A percentile compares a stretch with the other conserved stretches of the same genome.
Evolutionary conservation across 2,113 vertebrate genomes (phyloP).

Genomic region (Aptenodytes patagonicus): DNA sequence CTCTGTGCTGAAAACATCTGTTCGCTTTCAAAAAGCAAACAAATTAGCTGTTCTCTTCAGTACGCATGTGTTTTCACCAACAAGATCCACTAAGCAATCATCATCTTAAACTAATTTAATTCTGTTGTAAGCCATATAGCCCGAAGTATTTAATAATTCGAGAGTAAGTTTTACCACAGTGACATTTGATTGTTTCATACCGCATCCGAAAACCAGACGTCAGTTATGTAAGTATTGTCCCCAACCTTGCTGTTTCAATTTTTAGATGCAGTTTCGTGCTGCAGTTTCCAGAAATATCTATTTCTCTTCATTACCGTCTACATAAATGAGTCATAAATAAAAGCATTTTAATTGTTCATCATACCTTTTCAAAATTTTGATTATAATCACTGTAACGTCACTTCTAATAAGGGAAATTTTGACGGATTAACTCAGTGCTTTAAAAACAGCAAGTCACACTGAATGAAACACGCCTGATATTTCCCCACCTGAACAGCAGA

Average conservation of each 20-base stretch:
- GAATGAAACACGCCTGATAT: too few species aligned
- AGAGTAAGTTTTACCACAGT: background rate
- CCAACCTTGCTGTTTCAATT: background rate
- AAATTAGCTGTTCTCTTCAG: background rate
- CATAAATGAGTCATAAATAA: background rate
- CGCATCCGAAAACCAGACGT: accelerated
- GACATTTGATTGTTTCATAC: background rate
- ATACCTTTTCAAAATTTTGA: background rate
- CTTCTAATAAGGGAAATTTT: background rate
- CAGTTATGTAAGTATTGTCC: too few species aligned
- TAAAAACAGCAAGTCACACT: background rate
- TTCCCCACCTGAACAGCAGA: background rate
- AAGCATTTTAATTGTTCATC: background rate
- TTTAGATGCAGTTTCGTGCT: background rate
- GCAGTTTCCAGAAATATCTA: background rate
- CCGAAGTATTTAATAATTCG: background rate
- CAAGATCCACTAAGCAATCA: too few species aligned
- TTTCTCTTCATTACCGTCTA: background rate
- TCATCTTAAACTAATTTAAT: background rate
- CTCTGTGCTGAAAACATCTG: background rate
- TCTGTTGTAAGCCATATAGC: background rate
- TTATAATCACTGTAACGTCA: accelerated
- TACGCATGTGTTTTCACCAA: background rate
- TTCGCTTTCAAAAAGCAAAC: background rate
- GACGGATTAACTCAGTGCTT: background rate